phyloP scores from a whole-genome alignment of 2,888 invertebrate species.

The Leptinotarsa juncta region DNA sequence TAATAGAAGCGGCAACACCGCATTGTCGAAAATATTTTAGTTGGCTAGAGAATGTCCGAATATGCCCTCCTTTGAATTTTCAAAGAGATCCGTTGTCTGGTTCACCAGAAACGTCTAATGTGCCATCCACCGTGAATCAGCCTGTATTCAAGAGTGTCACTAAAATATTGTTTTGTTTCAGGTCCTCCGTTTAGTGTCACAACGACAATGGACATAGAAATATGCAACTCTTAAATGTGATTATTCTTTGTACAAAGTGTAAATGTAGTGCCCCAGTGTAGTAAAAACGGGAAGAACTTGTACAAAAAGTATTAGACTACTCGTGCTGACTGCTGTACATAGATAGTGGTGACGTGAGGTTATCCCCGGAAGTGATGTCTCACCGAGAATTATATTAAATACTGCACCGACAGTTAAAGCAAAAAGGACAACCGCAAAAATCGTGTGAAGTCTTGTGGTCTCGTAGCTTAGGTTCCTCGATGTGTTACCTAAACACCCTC shows the following conservation, averaged over 20 bases:
- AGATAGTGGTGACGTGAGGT: conserved; percentile 60
- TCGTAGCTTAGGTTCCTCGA: conserved; percentile 69
- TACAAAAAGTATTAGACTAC: conserved; percentile 64
- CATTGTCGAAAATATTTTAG: too few species aligned
- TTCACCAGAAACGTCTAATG: too few species aligned
- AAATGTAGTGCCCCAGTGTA: conserved; percentile 68
- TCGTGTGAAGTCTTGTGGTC: conserved; percentile 64
- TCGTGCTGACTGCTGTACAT: conserved; percentile 63
- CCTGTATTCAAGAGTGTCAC: neutral
- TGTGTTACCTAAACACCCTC: conserved; percentile 70
- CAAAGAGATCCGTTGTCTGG: too few species aligned
- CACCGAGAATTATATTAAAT: conserved; percentile 49
- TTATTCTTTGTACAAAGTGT: conserved; percentile 75
- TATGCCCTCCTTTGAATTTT: too few species aligned
- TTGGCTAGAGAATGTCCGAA: too few species aligned
- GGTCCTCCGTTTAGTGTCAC: conserved; percentile 63
- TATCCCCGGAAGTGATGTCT: conserved; percentile 59
- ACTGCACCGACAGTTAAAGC: conserved; percentile 46
- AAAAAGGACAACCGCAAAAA: conserved; percentile 43
- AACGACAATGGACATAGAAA: conserved; percentile 67
- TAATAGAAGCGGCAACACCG: too few species aligned
- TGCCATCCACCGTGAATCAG: too few species aligned
- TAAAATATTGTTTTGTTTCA: conserved; percentile 54
- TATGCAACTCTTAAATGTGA: conserved; percentile 71
- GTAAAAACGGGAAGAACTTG: conserved; percentile 63